phyloP scores from a whole-genome alignment of 1,140 invertebrate genomes.

The Paracyclopina nana region DNA sequence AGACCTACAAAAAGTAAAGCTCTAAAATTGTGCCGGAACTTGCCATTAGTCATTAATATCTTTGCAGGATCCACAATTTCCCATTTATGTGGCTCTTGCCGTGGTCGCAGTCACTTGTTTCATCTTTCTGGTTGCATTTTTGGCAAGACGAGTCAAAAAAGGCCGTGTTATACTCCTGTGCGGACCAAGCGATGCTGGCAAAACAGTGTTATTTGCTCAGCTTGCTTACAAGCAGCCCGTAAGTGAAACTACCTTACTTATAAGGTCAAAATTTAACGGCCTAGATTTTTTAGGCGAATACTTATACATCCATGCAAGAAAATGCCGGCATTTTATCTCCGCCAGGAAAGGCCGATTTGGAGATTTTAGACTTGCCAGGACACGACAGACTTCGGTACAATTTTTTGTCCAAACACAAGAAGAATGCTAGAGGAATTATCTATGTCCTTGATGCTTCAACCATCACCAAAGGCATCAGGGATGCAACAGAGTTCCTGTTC shows the following conservation, averaged over 20 bases:
- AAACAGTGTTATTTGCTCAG: background rate
- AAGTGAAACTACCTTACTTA: background rate
- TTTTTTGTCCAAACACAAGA: background rate
- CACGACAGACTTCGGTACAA: background rate
- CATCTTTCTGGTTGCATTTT: background rate
- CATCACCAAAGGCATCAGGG: background rate
- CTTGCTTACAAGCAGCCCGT: background rate
- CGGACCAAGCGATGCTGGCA: background rate
- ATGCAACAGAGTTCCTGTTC: background rate
- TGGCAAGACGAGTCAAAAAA: background rate
- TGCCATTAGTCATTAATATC: background rate
- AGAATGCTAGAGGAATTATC: background rate
- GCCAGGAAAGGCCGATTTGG: background rate
- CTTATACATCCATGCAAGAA: background rate
- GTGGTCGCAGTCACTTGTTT: background rate
- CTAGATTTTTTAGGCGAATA: background rate
- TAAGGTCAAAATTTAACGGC: background rate
- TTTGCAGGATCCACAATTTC: background rate
- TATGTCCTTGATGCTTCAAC: background rate
- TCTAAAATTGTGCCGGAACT: background rate
- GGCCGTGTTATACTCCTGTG: background rate
- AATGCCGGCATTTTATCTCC: background rate
- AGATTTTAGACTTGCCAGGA: background rate
- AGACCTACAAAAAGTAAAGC: background rate
- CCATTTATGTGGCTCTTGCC: background rate